Evolutionary conservation across 1,140 invertebrate genomes (phyloP), one percentile per base, ranked within the genome.

Genomic region (Coptotermes formosanus): DNA sequence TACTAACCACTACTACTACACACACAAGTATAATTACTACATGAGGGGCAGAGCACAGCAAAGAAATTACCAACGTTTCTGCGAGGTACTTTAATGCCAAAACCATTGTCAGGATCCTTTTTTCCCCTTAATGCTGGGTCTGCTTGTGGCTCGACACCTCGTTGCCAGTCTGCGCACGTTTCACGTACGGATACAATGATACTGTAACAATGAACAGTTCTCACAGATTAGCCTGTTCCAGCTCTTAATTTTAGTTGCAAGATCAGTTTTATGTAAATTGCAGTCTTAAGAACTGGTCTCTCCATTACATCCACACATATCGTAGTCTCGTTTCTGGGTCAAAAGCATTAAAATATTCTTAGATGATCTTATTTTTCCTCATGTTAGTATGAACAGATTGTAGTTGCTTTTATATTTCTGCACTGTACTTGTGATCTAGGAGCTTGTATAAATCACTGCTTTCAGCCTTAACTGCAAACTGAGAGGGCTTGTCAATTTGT

Each of bases 101-200:
- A 98, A 25, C 96, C 97, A 90, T 94, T 94, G 88, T 98, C 97
- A 8, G 96, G 96, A 91, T 99, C 98, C 90, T 99, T 99, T 91
- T 98, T 99, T 11, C 98, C 98, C 89, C 96, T 96, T n/a, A 98
- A 92, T 14, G 97, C 97, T 1, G 98, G 98, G 92, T 99, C 98
- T 89, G 97, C 96, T 81, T 95, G 93, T 2, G 98, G 97, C 89
- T 99, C 97, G 52, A 96, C 95, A 21, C 97, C 98, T 89, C 96
- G 94, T 88, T 97, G 94, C 98, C 98, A 99, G 92, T 99, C 98
- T 3, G 97, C 98, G 91, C 97, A 98, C 0, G 97, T 99, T 92
- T 99, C 98, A 75, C 98, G 93, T 16, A 99, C 98, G 0, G 98
- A 98, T 90, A 98, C 96, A 82, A 99, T 95, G 87, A 99, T 98